A percentile compares a stretch with the other conserved stretches of the same genome.
phyloP scores from a whole-genome alignment of 2,888 invertebrate species.

The Ryuthela nishihirai region DNA sequence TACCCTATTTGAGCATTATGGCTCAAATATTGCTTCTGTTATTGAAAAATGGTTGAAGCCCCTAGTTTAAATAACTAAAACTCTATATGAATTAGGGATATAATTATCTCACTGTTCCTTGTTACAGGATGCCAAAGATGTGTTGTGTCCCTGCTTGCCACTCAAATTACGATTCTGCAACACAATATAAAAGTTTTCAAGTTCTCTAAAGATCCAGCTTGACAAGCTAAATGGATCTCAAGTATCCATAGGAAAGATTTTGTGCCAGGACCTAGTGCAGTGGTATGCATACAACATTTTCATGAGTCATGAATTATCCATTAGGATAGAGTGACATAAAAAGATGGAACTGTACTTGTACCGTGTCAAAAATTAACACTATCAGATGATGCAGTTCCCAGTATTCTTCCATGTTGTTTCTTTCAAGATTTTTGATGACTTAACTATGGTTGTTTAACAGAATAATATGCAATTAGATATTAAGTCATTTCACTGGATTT shows the following conservation, averaged over 20 bases:
- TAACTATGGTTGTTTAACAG: not conserved
- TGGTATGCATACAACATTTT: slow-evolving; percentile 14
- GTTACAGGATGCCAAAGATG: too few species aligned
- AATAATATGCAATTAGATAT: not conserved
- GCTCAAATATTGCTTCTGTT: too few species aligned
- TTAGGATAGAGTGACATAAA: not conserved
- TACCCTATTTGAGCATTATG: too few species aligned
- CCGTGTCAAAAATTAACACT: slow-evolving; percentile 3
- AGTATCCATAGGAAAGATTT: slow-evolving; percentile 4
- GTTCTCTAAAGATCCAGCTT: too few species aligned
- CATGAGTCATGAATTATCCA: slow-evolving; percentile 6
- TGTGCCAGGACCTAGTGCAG: not conserved
- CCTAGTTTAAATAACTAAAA: too few species aligned
- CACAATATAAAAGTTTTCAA: too few species aligned
- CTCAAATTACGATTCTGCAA: too few species aligned
- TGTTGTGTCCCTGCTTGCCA: too few species aligned
- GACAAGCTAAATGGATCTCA: too few species aligned
- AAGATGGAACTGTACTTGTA: slow-evolving; percentile 8
- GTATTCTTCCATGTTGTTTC: not conserved
- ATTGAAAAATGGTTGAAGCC: too few species aligned
- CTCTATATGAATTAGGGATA: too few species aligned
- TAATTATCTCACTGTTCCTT: too few species aligned
- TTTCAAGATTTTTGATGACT: not conserved
- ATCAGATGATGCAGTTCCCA: slow-evolving; percentile 2
- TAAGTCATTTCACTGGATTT: not conserved